Percentiles rank a stretch among this genome's conserved stretches.
These are phyloP conservation scores for Archivesica marissinica DNA, from an alignment of 1,140 invertebrate species.

Conservation along the genomic window DNA sequence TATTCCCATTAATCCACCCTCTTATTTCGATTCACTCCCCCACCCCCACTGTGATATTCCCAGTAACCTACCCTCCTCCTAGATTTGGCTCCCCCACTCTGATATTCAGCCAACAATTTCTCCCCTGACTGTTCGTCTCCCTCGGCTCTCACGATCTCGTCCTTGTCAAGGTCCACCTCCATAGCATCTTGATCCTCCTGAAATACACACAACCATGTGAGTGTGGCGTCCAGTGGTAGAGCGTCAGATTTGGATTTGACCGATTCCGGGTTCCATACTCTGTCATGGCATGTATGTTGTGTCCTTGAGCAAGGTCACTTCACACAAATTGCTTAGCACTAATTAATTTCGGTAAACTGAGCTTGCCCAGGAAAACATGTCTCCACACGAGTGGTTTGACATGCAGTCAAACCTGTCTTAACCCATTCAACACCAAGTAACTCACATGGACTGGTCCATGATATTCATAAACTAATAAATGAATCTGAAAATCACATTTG, in stretches of 20 bases:
- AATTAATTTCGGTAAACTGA: too few species aligned
- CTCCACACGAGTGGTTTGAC: too few species aligned
- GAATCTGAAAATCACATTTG: too few species aligned
- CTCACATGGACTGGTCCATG: too few species aligned
- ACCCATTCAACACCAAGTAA: too few species aligned
- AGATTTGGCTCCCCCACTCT: constrained; percentile 58
- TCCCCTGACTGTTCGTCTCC: constrained; percentile 84
- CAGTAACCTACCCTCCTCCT: constrained; percentile 65
- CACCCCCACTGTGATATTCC: not conserved
- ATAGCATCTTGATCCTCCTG: constrained; percentile 85
- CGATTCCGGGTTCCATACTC: not conserved
- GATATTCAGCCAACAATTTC: constrained; percentile 82
- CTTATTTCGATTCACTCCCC: not conserved
- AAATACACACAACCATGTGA: not conserved
- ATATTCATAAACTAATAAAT: too few species aligned
- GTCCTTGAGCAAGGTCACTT: too few species aligned
- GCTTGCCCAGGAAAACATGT: too few species aligned
- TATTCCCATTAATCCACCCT: not conserved
- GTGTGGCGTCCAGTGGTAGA: too few species aligned
- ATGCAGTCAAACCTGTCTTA: too few species aligned
- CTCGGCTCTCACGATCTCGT: constrained; percentile 83
- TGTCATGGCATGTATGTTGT: not conserved
- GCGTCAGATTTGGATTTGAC: not conserved
- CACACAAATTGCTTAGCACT: too few species aligned
- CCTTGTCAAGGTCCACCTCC: constrained; percentile 85